A percentile compares a stretch with the other conserved stretches of the same genome.
Evolutionary conservation across 2,888 invertebrate species (phyloP).

Genomic region (Mallateleia sp.): DNA sequence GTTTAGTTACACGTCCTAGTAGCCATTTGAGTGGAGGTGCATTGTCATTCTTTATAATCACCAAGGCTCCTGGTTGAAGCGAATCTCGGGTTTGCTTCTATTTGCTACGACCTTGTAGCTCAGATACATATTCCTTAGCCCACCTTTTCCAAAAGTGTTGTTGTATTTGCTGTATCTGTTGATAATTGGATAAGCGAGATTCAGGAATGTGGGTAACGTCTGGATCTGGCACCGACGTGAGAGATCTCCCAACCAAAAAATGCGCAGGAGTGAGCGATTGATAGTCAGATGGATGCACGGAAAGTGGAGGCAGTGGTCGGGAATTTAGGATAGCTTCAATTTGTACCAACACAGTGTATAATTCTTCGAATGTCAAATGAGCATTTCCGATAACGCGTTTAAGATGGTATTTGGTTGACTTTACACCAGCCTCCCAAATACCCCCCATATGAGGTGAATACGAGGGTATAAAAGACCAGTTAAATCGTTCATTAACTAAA

Average conservation of each 20-base stretch:
- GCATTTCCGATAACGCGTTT: neutral
- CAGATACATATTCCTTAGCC: slow-evolving; percentile 73
- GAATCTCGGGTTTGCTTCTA: slow-evolving; percentile 41
- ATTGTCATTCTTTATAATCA: neutral
- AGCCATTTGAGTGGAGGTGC: slow-evolving; percentile 10
- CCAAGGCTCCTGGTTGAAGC: neutral
- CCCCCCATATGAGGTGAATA: neutral
- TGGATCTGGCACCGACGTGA: neutral
- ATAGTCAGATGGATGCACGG: neutral
- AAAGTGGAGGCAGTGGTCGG: neutral
- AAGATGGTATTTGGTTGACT: neutral
- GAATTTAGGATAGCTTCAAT: neutral
- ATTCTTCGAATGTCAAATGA: neutral
- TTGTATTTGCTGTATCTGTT: neutral
- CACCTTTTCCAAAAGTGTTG: slow-evolving; percentile 58
- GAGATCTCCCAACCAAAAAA: neutral
- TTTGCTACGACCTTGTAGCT: slow-evolving; percentile 72
- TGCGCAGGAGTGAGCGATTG: neutral
- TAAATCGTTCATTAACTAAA: neutral
- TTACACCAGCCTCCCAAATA: neutral
- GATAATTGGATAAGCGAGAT: neutral
- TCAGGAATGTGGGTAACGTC: neutral
- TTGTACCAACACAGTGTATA: neutral
- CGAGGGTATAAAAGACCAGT: neutral
- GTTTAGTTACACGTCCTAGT: neutral